Conservation (phyloP, 2,888 invertebrate species). For the Hanleya hanleyi region DNA sequence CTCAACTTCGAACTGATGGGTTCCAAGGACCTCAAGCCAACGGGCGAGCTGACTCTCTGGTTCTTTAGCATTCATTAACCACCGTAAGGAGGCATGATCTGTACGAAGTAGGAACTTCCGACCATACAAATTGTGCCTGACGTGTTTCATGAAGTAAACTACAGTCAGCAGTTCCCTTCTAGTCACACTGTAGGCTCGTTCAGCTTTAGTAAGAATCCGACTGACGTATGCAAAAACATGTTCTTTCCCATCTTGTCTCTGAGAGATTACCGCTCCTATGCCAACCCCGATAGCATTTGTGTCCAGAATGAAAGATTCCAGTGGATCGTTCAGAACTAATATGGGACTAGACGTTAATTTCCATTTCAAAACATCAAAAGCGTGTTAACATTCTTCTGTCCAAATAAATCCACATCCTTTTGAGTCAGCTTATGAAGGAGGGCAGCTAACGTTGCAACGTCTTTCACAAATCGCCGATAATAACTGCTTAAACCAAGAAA, state of each 20-base stretch:
- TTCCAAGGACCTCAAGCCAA: conserved; percentile 25
- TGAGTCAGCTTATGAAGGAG: conserved; percentile 13
- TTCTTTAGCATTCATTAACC: conserved; percentile 34
- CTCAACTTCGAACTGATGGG: conserved; percentile 25
- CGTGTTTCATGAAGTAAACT: conserved; percentile 39
- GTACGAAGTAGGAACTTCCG: conserved; percentile 37
- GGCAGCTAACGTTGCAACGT: not conserved
- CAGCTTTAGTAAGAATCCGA: conserved; percentile 27
- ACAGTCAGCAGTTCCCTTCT: conserved; percentile 37
- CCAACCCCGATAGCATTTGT: conserved; percentile 43
- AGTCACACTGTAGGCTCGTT: conserved; percentile 38
- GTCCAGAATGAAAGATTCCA: conserved; percentile 39
- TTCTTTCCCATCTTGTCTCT: conserved; percentile 40
- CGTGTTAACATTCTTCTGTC: conserved; percentile 24
- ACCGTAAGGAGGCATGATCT: conserved; percentile 43
- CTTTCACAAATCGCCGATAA: conserved; percentile 30
- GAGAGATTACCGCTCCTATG: conserved; percentile 43
- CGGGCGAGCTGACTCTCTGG: conserved; percentile 31
- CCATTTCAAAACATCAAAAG: conserved; percentile 27
- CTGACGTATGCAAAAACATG: conserved; percentile 40
- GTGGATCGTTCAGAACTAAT: conserved; percentile 24
- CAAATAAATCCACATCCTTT: conserved; percentile 29
- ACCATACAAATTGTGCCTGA: conserved; percentile 41
- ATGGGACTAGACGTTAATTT: conserved; percentile 28
- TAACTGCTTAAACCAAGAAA: conserved; percentile 23